Base-by-base conservation (phyloP, 2,113 vertebrate genomes). In the Takifugu bimaculatus region DNA sequence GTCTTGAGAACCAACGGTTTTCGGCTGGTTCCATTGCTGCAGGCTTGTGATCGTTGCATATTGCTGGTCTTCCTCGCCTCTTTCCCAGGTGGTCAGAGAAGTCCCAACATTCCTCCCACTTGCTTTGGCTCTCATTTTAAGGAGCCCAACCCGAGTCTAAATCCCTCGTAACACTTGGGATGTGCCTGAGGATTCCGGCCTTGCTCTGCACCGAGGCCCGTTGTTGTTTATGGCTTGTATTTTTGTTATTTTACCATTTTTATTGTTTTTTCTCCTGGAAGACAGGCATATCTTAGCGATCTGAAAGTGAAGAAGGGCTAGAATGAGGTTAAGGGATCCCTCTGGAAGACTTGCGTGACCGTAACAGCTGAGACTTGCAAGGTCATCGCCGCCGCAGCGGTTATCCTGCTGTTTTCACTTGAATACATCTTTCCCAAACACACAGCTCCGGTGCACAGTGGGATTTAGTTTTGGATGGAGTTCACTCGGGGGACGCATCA, bases 341-440 rank as follows among this genome's bases (percentile, higher is more conserved):
- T 82, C 70, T 86, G 84, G 87, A 90, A 89, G 87, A 90, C 86
- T 82, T 60, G 77, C 72, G 68, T 86, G 73, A 79, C 72, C 27
- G 7, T 55, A 77, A 26, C 60, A n/a, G 67, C 66, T 59, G 72
- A 77, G 66, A 61, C 72, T 68, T 60, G 53, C 63, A 61, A 79
- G 75, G 70, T 75, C 66, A 45, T 60, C 70, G 67, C 55, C 72
- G 65, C 60, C 62, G 50, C 11, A 49, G 26, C 50, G 55, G 44
- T 69, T 62, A 3, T 63, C 72, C 56, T 44, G 60, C 47, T 61
- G 68, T 67, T 82, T 74, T 63, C 28, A 15, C 64, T 59, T 74
- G 49, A 68, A 57, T 42, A 48, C 47, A 43, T 53, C n/a, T 50
- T 45, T 14, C 56, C 70, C 65, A 63, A 53, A 65, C 54, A 56